Evolutionary conservation across 2,113 vertebrate genomes (phyloP).

Genomic region (Osmerus eperlanus): DNA sequence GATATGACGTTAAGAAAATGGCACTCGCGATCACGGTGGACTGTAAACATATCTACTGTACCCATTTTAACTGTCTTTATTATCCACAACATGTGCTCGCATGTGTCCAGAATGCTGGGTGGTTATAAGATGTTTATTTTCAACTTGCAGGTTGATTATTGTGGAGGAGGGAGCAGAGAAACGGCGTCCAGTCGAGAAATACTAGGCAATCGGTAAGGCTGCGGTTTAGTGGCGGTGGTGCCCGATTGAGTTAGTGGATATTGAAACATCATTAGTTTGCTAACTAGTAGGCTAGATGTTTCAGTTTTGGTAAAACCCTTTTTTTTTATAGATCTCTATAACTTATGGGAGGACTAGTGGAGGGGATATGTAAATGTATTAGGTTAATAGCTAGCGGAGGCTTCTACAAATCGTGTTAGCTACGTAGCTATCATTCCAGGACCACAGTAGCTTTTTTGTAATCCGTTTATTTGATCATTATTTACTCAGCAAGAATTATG

Average conservation of each 20-base stretch:
- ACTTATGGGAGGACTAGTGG: too few species aligned
- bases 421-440: too few species aligned
- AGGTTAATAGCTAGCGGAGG: neutral
- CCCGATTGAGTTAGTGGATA: neutral
- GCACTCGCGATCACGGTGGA: slow-evolving; percentile 59
- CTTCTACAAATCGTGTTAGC: neutral
- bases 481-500: slow-evolving; percentile 40
- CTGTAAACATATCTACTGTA: slow-evolving; percentile 64
- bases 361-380: neutral
- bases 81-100: slow-evolving; percentile 65
- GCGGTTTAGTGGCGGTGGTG: too few species aligned
- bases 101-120: slow-evolving; percentile 46
- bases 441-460: too few species aligned
- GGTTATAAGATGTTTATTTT: slow-evolving; percentile 70
- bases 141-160: slow-evolving; percentile 69
- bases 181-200: slow-evolving; percentile 30
- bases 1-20: slow-evolving; percentile 55
- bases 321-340: too few species aligned
- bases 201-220: slow-evolving; percentile 43
- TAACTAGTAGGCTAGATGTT: neutral
- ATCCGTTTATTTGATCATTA: slow-evolving; percentile 11
- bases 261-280: too few species aligned
- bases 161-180: slow-evolving; percentile 29
- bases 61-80: slow-evolving; percentile 69
- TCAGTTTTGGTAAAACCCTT: too few species aligned